A percentile compares a stretch with the other conserved stretches of the same genome.
These are phyloP conservation scores for Planococcus citri DNA, from an alignment of 1,140 invertebrate species.

Conservation along the genomic window DNA sequence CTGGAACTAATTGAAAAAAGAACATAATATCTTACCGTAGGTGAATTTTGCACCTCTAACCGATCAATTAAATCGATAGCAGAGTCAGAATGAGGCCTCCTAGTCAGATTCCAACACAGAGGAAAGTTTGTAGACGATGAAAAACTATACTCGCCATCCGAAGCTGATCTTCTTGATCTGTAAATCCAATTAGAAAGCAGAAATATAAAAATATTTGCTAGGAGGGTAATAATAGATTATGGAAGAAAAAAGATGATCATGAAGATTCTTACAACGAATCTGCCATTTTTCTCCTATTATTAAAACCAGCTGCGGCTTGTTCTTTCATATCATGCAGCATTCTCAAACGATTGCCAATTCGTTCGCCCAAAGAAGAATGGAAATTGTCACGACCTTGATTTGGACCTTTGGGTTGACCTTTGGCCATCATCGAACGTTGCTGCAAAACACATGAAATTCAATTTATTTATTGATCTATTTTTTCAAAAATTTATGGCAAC, in stretches of 20 bases:
- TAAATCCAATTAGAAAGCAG: too few species aligned
- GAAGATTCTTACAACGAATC: not conserved
- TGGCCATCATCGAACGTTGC: not conserved
- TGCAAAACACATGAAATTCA: not conserved
- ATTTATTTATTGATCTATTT: too few species aligned
- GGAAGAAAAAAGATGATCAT: too few species aligned
- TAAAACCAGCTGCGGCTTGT: not conserved
- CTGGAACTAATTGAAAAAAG: too few species aligned
- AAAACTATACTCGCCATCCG: constrained; percentile 9
- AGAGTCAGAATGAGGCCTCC: constrained; percentile 3
- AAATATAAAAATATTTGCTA: too few species aligned
- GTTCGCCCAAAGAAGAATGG: not conserved
- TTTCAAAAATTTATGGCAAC: too few species aligned
- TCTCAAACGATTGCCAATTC: not conserved
- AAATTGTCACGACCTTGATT: not conserved
- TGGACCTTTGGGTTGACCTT: not conserved
- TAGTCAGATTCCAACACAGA: constrained; percentile 5
- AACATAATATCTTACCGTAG: constrained; percentile 10
- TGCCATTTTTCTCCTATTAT: not conserved
- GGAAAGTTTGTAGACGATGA: not conserved
- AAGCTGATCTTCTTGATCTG: constrained; percentile 12
- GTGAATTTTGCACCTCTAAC: not conserved
- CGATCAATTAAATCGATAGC: constrained; percentile 6
- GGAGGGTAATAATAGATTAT: too few species aligned
- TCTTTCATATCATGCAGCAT: constrained; percentile 11